Evolutionary conservation across 2,888 invertebrate genomes (phyloP).

Genomic region (Aelia acuminata): DNA sequence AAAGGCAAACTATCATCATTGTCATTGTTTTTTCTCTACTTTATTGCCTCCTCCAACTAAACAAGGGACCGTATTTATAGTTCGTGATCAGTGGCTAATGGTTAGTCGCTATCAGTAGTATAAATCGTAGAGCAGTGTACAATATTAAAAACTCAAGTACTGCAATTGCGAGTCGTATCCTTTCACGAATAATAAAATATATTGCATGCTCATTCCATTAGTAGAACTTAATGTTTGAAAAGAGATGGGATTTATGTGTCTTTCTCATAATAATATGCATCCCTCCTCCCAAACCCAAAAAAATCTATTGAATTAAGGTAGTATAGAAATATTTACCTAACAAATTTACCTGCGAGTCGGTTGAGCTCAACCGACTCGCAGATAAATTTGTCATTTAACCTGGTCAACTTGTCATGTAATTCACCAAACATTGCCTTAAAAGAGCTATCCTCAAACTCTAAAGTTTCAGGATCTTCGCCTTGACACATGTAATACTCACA

Average conservation of each 20-base stretch:
- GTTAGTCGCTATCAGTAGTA: neutral
- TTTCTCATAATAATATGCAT: too few relatives aligned
- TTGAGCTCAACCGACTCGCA: too few relatives aligned
- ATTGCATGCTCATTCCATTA: neutral
- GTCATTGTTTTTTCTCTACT: neutral
- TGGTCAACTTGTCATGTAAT: too few relatives aligned
- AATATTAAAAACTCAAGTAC: neutral
- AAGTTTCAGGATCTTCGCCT: too few relatives aligned
- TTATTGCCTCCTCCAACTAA: neutral
- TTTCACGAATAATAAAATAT: neutral
- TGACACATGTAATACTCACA: too few relatives aligned
- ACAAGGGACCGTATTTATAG: neutral
- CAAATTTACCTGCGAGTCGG: too few relatives aligned
- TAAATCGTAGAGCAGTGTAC: neutral
- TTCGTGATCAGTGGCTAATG: neutral
- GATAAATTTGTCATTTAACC: too few relatives aligned
- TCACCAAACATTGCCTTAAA: too few relatives aligned
- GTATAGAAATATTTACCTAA: too few relatives aligned
- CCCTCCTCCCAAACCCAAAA: too few relatives aligned
- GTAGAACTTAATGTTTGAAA: neutral
- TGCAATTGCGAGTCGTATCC: neutral
- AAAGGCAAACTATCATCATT: neutral
- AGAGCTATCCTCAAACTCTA: too few relatives aligned
- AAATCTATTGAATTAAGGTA: too few relatives aligned
- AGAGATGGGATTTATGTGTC: neutral